Evolutionary conservation across 1,140 invertebrate species (phyloP).

Genomic region (Coptotermes formosanus): DNA sequence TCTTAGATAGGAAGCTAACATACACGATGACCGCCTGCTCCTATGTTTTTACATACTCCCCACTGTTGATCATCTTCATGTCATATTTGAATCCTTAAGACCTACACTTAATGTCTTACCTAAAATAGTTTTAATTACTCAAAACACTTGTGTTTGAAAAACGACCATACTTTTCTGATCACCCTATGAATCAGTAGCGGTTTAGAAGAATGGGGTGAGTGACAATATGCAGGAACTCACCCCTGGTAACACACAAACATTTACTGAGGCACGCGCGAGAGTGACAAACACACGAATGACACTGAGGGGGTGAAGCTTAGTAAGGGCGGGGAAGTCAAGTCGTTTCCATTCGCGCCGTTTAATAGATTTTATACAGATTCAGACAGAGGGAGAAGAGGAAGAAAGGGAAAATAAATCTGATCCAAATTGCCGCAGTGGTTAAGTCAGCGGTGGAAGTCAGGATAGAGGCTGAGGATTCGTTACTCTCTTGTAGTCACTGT

Average conservation of each 20-base stretch:
- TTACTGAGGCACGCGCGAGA: slow-evolving; percentile 4
- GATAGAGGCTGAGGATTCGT: neutral
- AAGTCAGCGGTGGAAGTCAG: neutral
- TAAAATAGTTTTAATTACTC: no score
- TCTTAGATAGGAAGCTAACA: no score
- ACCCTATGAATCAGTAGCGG: neutral
- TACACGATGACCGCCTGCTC: no score
- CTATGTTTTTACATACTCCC: no score
- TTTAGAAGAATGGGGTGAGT: neutral
- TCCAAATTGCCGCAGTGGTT: neutral
- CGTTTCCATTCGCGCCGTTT: slow-evolving; percentile 4
- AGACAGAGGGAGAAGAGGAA: neutral
- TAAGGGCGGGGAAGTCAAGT: slow-evolving; percentile 1
- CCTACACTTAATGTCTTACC: no score
- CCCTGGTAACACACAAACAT: slow-evolving; percentile 7
- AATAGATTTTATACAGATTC: slow-evolving; percentile 17
- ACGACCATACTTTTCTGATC: neutral
- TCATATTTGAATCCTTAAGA: no score
- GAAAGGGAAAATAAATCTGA: slow-evolving; percentile 13
- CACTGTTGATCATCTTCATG: no score
- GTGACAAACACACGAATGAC: slow-evolving; percentile 7
- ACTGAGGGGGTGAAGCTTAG: neutral
- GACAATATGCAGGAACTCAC: slow-evolving; percentile 17
- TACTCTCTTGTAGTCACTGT: neutral
- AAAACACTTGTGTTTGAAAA: no score